Evolutionary conservation across 2,797 vertebrate genomes (phyloP).

Genomic region (Hyperoplus immaculatus): DNA sequence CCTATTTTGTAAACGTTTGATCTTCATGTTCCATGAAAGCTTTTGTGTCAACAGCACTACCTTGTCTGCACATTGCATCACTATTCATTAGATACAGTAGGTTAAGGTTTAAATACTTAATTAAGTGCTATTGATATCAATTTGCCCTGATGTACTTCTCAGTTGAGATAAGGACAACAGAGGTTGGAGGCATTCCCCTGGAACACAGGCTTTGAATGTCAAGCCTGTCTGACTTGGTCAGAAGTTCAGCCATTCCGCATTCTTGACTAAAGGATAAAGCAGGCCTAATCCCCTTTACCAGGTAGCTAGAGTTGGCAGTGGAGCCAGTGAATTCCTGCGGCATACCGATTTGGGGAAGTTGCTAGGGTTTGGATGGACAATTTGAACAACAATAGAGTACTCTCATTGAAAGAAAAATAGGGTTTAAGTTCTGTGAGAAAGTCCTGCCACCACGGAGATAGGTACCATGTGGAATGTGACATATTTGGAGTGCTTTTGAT

Average conservation of each 20-base stretch:
- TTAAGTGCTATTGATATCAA: conserved; percentile 53
- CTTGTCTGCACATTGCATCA: conserved; percentile 1
- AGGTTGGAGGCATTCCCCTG: conserved; percentile 69
- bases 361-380: conserved; percentile 84
- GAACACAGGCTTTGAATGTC: conserved; percentile 76
- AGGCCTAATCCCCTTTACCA: conserved; percentile 91
- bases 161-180: conserved; percentile 47
- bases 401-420: conserved; percentile 83
- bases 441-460: conserved; percentile 72
- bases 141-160: conserved; percentile 44
- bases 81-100: not conserved
- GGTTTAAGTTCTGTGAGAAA: conserved; percentile 86
- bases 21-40: conserved; percentile 11
- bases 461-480: conserved; percentile 80
- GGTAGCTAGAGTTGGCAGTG: conserved; percentile 87
- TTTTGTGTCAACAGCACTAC: conserved; percentile 10
- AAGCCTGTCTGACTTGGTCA: conserved; percentile 83
- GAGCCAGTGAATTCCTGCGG: conserved; percentile 88
- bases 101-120: conserved; percentile 23
- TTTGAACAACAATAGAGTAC: conserved; percentile 82
- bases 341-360: conserved; percentile 90
- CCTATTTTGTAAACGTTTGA: conserved; percentile 30
- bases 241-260: conserved; percentile 90
- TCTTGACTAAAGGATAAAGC: conserved; percentile 91
- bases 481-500: conserved; percentile 68